phyloP scores from a whole-genome alignment of 2,113 vertebrate genomes.

The Myiopsitta monachus region DNA sequence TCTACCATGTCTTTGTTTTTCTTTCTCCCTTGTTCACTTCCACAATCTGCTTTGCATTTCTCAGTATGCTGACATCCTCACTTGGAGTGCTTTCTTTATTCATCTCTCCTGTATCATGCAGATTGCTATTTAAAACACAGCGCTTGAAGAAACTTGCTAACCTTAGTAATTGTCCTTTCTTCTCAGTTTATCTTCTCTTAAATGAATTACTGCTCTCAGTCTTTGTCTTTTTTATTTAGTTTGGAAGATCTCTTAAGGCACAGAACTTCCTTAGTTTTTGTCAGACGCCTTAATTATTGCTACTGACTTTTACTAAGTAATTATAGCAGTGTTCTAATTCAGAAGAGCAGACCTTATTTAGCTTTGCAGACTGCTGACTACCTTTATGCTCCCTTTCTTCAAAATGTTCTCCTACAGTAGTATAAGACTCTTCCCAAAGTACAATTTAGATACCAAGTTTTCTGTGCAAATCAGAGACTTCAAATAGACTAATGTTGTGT shows the following conservation, averaged over 20 bases:
- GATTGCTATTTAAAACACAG: not conserved
- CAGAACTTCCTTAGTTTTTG: not conserved
- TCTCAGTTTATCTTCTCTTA: not conserved
- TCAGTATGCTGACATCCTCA: not conserved
- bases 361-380: not conserved
- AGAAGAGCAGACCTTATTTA: not conserved
- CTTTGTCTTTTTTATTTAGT: not conserved
- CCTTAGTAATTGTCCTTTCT: not conserved
- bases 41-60: not conserved
- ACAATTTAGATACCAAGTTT: not conserved
- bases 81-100: not conserved
- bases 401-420: not conserved
- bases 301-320: not conserved
- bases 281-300: not conserved
- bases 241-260: not conserved
- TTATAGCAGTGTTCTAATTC: not conserved
- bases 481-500: not conserved
- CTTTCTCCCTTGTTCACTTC: not conserved
- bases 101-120: not conserved
- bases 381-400: not conserved
- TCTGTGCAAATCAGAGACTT: not conserved
- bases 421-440: not conserved
- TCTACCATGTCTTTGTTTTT: not conserved
- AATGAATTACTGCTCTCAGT: not conserved
- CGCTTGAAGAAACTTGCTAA: not conserved